Evolutionary conservation across 2,113 vertebrate species (phyloP), one percentile per base, ranked within the genome.

Genomic region (Dasypus novemcinctus): DNA sequence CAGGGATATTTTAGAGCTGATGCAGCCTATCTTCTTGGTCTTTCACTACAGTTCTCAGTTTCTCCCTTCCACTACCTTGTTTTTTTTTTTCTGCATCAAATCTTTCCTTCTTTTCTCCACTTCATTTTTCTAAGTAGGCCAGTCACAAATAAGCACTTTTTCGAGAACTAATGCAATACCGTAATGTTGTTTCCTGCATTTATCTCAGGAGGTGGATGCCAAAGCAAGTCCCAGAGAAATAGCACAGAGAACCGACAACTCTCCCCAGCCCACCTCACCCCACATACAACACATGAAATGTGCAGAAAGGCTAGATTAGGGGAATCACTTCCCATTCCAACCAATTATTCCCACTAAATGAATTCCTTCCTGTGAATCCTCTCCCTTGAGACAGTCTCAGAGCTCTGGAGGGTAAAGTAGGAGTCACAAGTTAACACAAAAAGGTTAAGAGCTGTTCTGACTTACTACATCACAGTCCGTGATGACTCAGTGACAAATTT

Each of bases 31-130:
- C 64, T 85, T 69, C 57, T 81, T 71, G 7, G 54, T 33, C 59
- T 89, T 71, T 74, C 43, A 13, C 41, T 63, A 7, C 7, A 29
- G 31, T 29, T 76, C 41, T 90, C 71, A 71, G 2, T 49, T 96
- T 91, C 61, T 43, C 76, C 68, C 68, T 94, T 66, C 59, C 1
- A 72, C 5, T 43, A n/a, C 66, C 31, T 93, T 71, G 43, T 46
- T 89, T 95, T 95, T 90, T 23, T 52, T 84, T 95, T 95, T 81
- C 72, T 49, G 14, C 83, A 84, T 81, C 54, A 54, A 86, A 94
- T 95, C 18, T 25, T 78, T 79, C 54, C 87, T 90, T 87, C 71
- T 43, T 63, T 33, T 85, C 97, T 41, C 61, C 17, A 36, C 52
- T 87, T 49, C 41, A 72, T 61, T 82, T 93, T 87, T 92, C 75